A percentile compares a stretch with the other conserved stretches of the same genome.
Conservation (phyloP, 2,888 invertebrate genomes). For the Diabrotica balteata region DNA sequence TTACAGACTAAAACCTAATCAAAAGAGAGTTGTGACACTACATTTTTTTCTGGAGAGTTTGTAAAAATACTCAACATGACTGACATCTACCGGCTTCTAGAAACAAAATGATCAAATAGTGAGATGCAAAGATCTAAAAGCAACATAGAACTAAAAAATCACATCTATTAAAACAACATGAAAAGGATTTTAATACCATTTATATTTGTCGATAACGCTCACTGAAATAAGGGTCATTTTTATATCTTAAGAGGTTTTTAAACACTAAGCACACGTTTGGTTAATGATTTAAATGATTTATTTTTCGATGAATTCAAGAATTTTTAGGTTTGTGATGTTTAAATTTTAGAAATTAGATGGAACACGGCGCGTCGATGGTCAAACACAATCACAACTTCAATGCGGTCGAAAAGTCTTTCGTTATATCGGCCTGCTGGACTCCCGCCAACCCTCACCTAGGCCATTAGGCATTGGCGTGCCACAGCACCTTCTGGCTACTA, state of each 20-base stretch:
- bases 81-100: slow-evolving; percentile 19
- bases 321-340: background rate
- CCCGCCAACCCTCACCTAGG: slow-evolving; percentile 40
- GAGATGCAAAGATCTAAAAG: slow-evolving; percentile 13
- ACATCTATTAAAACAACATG: slow-evolving; percentile 23
- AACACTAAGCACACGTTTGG: slow-evolving; percentile 12
- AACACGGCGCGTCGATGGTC: slow-evolving; percentile 39
- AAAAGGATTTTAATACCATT: slow-evolving; percentile 47
- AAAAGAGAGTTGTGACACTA: too few species aligned
- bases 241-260: background rate
- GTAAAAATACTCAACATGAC: background rate
- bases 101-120: background rate
- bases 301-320: background rate
- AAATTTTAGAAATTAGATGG: slow-evolving; percentile 16
- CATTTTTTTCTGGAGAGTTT: too few species aligned
- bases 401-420: slow-evolving; percentile 47
- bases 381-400: slow-evolving; percentile 47
- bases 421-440: slow-evolving; percentile 44
- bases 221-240: slow-evolving; percentile 50
- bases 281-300: slow-evolving; percentile 2
- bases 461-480: slow-evolving; percentile 35
- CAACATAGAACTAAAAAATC: slow-evolving; percentile 11
- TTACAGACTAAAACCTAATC: too few species aligned
- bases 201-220: slow-evolving; percentile 50
- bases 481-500: slow-evolving; percentile 12